Conservation (phyloP, 1,140 invertebrate species). For the Heterodera schachtii region DNA sequence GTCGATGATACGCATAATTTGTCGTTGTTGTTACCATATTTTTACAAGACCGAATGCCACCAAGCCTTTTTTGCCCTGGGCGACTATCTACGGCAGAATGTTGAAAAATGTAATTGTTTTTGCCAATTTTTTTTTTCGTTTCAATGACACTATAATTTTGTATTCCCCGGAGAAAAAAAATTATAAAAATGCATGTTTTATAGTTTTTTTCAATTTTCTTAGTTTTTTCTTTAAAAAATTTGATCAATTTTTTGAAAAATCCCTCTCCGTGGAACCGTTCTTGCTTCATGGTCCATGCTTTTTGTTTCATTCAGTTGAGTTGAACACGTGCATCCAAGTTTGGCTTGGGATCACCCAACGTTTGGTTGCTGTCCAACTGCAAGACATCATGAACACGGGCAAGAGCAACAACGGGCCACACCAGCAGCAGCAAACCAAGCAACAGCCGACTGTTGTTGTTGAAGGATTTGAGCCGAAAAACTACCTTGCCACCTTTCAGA, state of each 20-base stretch:
- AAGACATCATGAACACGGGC: not conserved
- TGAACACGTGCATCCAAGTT: constrained; percentile 10
- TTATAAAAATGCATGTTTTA: too few species aligned
- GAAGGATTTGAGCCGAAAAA: constrained; percentile 41
- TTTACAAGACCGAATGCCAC: constrained; percentile 53
- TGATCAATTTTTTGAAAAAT: too few species aligned
- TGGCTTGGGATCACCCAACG: constrained; percentile 39
- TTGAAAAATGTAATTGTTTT: constrained; percentile 3
- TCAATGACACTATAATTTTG: too few species aligned
- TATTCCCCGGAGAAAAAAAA: too few species aligned
- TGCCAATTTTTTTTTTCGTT: too few species aligned
- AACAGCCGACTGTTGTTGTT: constrained; percentile 17
- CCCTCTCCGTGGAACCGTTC: too few species aligned
- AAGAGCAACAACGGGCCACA: not conserved
- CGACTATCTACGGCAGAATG: constrained; percentile 25
- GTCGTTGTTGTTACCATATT: constrained; percentile 39
- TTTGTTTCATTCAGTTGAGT: constrained; percentile 34
- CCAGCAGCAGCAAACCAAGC: not conserved
- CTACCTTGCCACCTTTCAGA: constrained; percentile 39
- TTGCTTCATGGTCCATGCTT: too few species aligned
- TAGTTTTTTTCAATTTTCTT: too few species aligned
- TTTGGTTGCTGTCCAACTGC: constrained; percentile 20
- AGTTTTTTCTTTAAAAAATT: too few species aligned
- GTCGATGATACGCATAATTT: constrained; percentile 36
- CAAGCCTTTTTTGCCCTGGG: constrained; percentile 41